Conservation (phyloP, 2,113 vertebrate genomes). For the Salvelinus sp. region DNA sequence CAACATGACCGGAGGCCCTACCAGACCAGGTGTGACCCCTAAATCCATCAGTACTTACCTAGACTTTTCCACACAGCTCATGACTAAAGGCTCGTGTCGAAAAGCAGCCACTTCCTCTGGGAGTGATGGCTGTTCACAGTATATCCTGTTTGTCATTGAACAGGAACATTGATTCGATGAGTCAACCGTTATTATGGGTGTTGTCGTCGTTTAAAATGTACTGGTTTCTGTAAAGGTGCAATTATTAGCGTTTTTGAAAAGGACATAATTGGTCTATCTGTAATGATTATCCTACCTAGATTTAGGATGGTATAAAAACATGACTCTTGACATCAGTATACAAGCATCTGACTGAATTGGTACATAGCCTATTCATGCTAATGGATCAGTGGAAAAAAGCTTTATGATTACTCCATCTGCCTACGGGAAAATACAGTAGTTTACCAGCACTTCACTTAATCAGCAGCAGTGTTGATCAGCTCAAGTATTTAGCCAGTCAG, state of each 20-base stretch:
- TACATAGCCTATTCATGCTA: too few species aligned
- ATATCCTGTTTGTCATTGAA: slow-evolving; percentile 30
- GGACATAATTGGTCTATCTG: too few species aligned
- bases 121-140: slow-evolving; percentile 25
- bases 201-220: background rate
- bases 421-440: too few species aligned
- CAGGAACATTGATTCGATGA: background rate
- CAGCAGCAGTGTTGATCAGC: too few species aligned
- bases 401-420: too few species aligned
- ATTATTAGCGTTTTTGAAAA: background rate
- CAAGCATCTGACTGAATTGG: too few species aligned
- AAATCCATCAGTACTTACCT: slow-evolving; percentile 11
- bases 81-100: background rate
- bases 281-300: too few species aligned
- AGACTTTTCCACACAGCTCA: background rate
- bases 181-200: slow-evolving; percentile 7
- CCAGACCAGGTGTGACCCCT: slow-evolving; percentile 3
- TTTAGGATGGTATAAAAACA: too few species aligned
- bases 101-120: slow-evolving; percentile 15
- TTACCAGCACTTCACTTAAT: too few species aligned
- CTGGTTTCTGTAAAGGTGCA: background rate
- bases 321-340: too few species aligned
- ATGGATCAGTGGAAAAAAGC: too few species aligned
- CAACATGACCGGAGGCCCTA: background rate
- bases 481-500: too few species aligned